Percentiles rank a stretch among this genome's conserved stretches.
Conservation (phyloP, 1,140 invertebrate genomes). For the Bombus sibiricus region DNA sequence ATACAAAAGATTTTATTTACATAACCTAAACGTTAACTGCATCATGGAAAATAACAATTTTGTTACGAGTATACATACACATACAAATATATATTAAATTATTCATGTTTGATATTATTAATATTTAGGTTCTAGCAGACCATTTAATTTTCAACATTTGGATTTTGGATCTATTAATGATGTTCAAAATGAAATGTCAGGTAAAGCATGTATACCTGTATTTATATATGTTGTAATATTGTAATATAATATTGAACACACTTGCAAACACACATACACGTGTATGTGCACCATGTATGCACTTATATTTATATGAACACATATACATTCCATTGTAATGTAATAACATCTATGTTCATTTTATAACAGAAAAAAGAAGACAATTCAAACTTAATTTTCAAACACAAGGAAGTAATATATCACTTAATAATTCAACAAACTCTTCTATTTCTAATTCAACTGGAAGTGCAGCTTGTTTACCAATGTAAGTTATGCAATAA, state of each 20-base stretch:
- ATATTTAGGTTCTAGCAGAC: constrained; percentile 74
- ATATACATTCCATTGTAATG: neutral
- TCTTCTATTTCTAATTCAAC: constrained; percentile 77
- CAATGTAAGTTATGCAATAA: constrained; percentile 70
- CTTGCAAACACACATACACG: neutral
- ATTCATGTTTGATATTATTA: neutral
- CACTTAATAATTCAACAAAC: constrained; percentile 78
- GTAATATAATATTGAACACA: constrained; percentile 22
- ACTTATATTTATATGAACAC: neutral
- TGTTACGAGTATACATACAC: neutral
- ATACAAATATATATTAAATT: neutral
- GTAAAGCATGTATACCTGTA: constrained; percentile 61
- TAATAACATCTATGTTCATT: neutral
- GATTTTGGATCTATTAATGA: constrained; percentile 80
- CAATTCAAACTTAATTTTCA: constrained; percentile 80
- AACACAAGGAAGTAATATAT: constrained; percentile 73
- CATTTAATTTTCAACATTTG: constrained; percentile 79
- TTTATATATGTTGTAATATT: neutral
- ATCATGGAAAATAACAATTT: constrained; percentile 12
- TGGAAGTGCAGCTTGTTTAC: constrained; percentile 71
- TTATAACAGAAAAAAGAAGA: constrained; percentile 76
- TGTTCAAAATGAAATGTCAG: constrained; percentile 78
- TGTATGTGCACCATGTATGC: neutral
- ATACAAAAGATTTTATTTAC: constrained; percentile 6
- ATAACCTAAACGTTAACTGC: constrained; percentile 54